Base-by-base conservation (phyloP, 2,888 invertebrate genomes). In the Escarpia spicata region DNA sequence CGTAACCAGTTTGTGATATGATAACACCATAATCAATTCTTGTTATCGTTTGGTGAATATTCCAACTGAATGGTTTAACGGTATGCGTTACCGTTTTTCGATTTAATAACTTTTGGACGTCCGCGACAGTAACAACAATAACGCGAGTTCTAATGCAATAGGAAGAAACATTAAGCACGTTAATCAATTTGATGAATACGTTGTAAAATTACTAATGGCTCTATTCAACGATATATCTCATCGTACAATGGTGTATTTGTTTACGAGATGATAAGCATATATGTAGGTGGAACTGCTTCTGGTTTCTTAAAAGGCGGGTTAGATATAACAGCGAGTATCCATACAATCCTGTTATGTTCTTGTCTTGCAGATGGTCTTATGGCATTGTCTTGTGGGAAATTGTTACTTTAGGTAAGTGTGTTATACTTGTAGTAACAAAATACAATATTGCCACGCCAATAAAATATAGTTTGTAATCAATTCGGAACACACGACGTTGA, bases 301-400 rank as follows among this genome's bases (percentile, higher is more conserved):
- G n/a, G n/a, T 75, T 75, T 75, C 15, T 52, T 26, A 26, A 26
- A 19, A 26, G 75, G 4, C 10, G 52, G 52, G 52, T 52, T 12
- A 52, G 8, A 9, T 9, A 52, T 4, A 15, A 52, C 9, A 9
- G 8, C 52, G 52, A 52, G 1, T 6, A 52, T 15, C 52, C 9
- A 9, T 52, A 52, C 26, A 58, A 58, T 31, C 31, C 44, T 15
- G 12, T 90, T 93, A 8, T 75, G 37, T 93, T 91, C 92, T 52
- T 52, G 52, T 52, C 52, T 94, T 95, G 15, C 93, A 96, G 96
- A 44, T 96, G 96, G 96, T 96, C 96, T 3, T 96, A 94, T 94
- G 96, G 96, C 44, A 94, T 96, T 31, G 95, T 96, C 6, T 92
- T 96, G 52, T 96, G 96, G 96, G 96, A 96, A 93, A 95, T 96